These are phyloP conservation scores for Avahi laniger DNA, from an alignment of 2,797 vertebrate species.

Conservation along the genomic window DNA sequence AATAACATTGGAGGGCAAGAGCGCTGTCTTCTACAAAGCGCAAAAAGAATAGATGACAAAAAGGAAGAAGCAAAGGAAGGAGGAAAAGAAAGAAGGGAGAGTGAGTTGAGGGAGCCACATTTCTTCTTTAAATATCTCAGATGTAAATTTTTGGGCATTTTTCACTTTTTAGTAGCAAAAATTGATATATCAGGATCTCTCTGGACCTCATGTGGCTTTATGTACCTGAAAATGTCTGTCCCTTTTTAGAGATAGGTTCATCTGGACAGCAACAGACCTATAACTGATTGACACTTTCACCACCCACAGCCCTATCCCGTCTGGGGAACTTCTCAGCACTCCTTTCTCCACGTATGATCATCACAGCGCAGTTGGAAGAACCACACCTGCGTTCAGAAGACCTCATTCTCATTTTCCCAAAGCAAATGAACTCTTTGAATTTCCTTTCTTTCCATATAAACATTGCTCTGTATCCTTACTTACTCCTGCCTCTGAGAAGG, in stretches of 20 bases:
- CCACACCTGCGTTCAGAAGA: neutral
- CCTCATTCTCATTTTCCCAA: neutral
- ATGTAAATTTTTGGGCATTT: neutral
- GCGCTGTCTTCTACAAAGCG: neutral
- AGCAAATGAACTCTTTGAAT: neutral
- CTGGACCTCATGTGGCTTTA: neutral
- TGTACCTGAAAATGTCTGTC: neutral
- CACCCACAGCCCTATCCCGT: neutral
- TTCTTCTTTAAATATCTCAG: neutral
- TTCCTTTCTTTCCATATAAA: neutral
- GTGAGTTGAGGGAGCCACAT: neutral
- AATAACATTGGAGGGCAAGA: neutral
- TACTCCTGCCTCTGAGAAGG: neutral
- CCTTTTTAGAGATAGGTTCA: neutral
- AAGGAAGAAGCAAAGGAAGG: neutral
- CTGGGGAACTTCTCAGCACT: neutral
- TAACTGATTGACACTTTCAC: neutral
- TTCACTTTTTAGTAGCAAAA: neutral
- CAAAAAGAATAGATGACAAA: neutral
- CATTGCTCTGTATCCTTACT: neutral
- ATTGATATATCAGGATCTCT: neutral
- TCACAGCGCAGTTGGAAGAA: neutral
- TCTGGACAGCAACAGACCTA: neutral
- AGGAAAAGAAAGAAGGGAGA: neutral
- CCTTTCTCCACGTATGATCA: neutral